Evolutionary conservation across 2,113 vertebrate genomes (phyloP).

Genomic region (Labrus mixtus): DNA sequence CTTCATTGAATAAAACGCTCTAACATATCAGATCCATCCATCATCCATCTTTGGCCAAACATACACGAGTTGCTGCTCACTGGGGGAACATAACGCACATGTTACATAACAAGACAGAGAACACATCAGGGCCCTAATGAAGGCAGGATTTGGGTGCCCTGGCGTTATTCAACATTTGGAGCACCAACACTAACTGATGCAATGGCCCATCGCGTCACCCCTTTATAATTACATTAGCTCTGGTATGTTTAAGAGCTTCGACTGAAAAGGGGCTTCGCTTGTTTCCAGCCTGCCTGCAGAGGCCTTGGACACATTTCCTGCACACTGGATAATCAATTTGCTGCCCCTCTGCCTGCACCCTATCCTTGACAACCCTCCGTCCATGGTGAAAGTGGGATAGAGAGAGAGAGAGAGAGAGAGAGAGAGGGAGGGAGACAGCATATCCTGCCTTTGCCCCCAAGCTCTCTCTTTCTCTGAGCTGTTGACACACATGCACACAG

Average conservation of each 20-base stretch:
- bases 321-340: conserved; percentile 73
- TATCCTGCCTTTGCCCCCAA: conserved; percentile 57
- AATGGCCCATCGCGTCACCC: conserved; percentile 44
- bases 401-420: neutral
- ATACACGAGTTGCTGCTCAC: conserved; percentile 32
- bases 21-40: neutral
- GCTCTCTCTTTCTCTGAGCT: conserved; percentile 42
- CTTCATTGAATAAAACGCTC: neutral
- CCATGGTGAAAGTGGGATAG: conserved; percentile 44
- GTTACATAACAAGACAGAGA: conserved; percentile 67
- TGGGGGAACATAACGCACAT: conserved; percentile 30
- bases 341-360: conserved; percentile 59
- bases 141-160: conserved; percentile 42
- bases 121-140: conserved; percentile 47
- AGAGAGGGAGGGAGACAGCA: conserved; percentile 13
- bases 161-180: conserved; percentile 61
- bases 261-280: conserved; percentile 59
- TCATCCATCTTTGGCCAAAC: conserved; percentile 27
- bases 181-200: conserved; percentile 38
- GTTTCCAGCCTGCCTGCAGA: conserved; percentile 50
- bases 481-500: conserved; percentile 46
- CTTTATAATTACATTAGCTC: conserved; percentile 71
- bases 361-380: conserved; percentile 54
- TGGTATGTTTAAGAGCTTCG: conserved; percentile 59
- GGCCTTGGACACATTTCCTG: conserved; percentile 67